Evolutionary conservation across 2,888 invertebrate species (phyloP).

Genomic region (Podabrus alpinus): DNA sequence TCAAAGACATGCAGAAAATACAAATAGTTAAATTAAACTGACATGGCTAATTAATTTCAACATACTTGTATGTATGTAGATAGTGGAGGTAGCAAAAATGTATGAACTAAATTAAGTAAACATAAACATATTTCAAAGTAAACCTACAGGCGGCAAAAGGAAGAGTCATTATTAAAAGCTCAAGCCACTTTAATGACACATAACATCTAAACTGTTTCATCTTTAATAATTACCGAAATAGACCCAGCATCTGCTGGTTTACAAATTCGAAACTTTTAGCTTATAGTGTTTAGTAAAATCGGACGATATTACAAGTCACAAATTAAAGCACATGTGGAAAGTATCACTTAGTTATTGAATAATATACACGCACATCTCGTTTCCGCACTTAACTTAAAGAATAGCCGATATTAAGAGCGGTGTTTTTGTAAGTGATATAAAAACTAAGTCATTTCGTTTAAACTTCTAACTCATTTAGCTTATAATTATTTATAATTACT

Average conservation of each 20-base stretch:
- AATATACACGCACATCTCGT: not conserved
- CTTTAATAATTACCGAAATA: slow-evolving; percentile 24
- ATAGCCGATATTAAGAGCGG: not conserved
- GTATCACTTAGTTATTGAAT: not conserved
- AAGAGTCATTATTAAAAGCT: slow-evolving; percentile 20
- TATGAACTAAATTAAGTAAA: slow-evolving; percentile 13
- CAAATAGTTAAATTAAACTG: not conserved
- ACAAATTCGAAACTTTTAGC: slow-evolving; percentile 22
- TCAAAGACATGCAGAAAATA: not conserved
- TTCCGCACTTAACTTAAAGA: not conserved
- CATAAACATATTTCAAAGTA: slow-evolving; percentile 11
- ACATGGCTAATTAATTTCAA: slow-evolving; percentile 10
- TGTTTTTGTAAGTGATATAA: not conserved
- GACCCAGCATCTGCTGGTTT: slow-evolving; percentile 20
- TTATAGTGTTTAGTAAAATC: slow-evolving; percentile 25
- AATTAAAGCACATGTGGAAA: not conserved
- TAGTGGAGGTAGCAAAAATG: not conserved
- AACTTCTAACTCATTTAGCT: not conserved
- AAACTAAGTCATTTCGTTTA: not conserved
- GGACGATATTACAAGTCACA: slow-evolving; percentile 26
- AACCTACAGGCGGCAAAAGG: slow-evolving; percentile 11
- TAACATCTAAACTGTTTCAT: slow-evolving; percentile 23
- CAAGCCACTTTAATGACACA: slow-evolving; percentile 17
- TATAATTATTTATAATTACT: not conserved
- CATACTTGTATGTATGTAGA: slow-evolving; percentile 1